Evolutionary conservation across 2,888 invertebrate species (phyloP).

Genomic region (Lumbricus terrestris): DNA sequence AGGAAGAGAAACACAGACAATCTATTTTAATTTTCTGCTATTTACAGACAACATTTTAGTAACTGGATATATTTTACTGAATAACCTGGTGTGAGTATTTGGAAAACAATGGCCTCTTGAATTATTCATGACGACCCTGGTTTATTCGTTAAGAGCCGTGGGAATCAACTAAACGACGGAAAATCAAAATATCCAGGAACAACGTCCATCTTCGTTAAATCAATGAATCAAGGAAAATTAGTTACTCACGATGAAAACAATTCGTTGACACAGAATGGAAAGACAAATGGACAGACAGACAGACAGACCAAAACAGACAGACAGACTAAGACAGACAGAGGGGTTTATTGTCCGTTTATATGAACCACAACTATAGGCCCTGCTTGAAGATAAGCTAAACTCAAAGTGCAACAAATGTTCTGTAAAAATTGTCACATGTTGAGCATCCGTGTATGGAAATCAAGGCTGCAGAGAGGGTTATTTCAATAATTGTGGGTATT

Average conservation of each 20-base stretch:
- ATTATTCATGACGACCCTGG: background rate
- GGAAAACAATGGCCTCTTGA: background rate
- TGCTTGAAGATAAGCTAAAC: no score
- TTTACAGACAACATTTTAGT: background rate
- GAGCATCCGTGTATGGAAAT: no score
- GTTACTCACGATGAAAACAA: background rate
- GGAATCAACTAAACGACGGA: background rate
- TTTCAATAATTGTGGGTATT: no score
- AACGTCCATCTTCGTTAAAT: background rate
- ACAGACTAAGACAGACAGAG: no score
- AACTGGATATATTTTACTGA: background rate
- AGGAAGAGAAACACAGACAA: background rate
- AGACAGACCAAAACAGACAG: background rate
- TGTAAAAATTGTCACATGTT: no score
- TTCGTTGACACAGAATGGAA: no score
- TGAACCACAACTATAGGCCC: background rate
- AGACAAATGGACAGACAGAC: background rate
- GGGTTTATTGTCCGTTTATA: no score
- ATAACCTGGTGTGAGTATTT: background rate
- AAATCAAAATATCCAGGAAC: background rate
- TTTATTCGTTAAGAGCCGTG: background rate
- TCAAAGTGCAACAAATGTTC: no score
- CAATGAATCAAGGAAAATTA: background rate
- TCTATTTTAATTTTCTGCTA: background rate
- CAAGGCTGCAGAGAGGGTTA: no score